Conservation (phyloP, 2,797 vertebrate species). For the Aphelocoma californica region DNA sequence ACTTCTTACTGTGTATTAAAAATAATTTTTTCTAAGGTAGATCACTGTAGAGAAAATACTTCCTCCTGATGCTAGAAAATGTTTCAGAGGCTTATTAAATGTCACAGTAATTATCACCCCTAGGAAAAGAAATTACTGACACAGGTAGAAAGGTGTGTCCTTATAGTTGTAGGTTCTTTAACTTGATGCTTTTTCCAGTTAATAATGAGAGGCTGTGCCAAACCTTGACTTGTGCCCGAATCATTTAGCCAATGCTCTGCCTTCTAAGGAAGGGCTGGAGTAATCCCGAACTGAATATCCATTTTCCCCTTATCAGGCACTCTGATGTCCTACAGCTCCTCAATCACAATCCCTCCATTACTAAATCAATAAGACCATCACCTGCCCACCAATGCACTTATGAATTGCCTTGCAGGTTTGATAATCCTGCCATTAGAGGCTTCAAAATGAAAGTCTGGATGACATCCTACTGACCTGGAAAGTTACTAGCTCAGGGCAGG, state of each 20-base stretch:
- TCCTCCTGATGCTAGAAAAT: not conserved
- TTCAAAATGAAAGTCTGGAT: slow-evolving; percentile 16
- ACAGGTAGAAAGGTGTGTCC: not conserved
- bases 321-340: slow-evolving; percentile 21
- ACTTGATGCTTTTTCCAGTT: not conserved
- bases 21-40: not conserved
- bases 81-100: not conserved
- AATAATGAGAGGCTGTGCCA: not conserved
- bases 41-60: not conserved
- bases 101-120: not conserved
- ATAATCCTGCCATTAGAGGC: slow-evolving; percentile 23
- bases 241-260: not conserved
- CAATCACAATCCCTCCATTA: slow-evolving; percentile 31
- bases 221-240: not conserved
- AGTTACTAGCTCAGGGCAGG: not conserved
- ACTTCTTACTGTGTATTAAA: not conserved
- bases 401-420: slow-evolving; percentile 23
- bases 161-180: not conserved
- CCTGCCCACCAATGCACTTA: not conserved
- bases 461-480: not conserved
- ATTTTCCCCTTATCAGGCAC: not conserved
- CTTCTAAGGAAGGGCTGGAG: not conserved
- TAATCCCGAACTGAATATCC: not conserved
- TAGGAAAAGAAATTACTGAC: not conserved
- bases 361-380: slow-evolving; percentile 13